Evolutionary conservation across 64 coral and sea anemone species (phyloP), one percentile per base, ranked within the genome.

Genomic region (Anthopleura sola): DNA sequence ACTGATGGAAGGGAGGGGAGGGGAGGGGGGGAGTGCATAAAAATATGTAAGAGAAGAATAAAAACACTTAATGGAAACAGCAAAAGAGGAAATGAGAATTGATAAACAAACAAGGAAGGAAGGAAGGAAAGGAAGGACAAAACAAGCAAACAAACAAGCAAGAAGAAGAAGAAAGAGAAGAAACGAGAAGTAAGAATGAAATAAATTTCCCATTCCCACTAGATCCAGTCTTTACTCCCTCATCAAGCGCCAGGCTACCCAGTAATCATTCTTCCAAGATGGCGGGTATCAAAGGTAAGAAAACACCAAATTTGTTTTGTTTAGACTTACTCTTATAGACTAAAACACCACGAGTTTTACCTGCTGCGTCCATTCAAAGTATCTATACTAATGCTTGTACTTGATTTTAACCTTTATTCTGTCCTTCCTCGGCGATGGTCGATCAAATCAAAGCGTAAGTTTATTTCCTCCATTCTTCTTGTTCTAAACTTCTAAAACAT

Each of bases 401-500:
- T 29, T 64, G 58, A 54, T 86, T 51, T 44, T 69, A 54, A n/a
- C 86, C 68, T 83, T 39, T 83, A 16, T 39, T 38, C 64, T 34
- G 49, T 86, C 36, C n/a, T 81, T 20, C 39, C 7, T 53, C 40
- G 40, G 40, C 87, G 28, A 82, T 78, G 78, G 90, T 92, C 86
- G 90, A 95, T 55, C 37, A 78, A 48, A 51, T 31, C 26, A 76
- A 76, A 95, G 93, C 93, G 93, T 95, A 83, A 95, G 93, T 71
- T 44, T 44, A 32, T 2, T 71, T 32, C 16, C 28, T 34, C 13
- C 11, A 10, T 2, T n/a, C 31, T 48, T 87, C 60, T 53, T 26
- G 48, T 68, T 26, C n/a, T 36, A 37, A 48, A 78, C 1, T 26
- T 66, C 17, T 55, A 82, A 37, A 7, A 12, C 46, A 21, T 49